Conservation (phyloP, 2,113 vertebrate species). For the Sitta europaea region DNA sequence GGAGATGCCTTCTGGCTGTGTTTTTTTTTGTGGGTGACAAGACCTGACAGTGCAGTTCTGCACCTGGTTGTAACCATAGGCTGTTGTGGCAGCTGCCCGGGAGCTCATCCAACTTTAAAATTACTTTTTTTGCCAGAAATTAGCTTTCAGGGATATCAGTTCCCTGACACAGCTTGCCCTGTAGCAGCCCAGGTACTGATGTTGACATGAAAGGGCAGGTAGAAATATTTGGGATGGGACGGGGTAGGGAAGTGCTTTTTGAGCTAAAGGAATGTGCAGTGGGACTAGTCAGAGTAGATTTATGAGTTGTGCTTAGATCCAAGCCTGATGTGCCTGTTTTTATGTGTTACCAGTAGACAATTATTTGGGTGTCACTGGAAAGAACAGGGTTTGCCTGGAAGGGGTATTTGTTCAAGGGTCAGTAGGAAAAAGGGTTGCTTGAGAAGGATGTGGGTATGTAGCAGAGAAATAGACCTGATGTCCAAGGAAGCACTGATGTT, state of each 20-base stretch:
- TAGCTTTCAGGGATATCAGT: neutral
- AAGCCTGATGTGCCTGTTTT: neutral
- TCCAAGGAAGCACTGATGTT: neutral
- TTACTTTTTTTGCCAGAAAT: neutral
- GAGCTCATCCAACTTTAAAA: neutral
- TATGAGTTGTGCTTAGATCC: neutral
- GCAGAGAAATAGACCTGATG: neutral
- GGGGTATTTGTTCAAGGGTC: neutral
- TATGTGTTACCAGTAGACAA: neutral
- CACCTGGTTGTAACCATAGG: constrained; percentile 31
- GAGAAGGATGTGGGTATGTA: neutral
- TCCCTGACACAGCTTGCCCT: neutral
- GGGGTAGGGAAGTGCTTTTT: neutral
- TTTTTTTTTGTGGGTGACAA: neutral
- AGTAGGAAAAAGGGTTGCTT: neutral
- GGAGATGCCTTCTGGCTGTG: neutral
- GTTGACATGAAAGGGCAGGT: neutral
- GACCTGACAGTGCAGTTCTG: neutral
- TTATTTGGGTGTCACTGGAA: neutral
- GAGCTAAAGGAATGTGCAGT: neutral
- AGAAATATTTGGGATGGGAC: neutral
- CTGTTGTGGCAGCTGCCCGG: constrained; percentile 8
- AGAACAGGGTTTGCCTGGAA: neutral
- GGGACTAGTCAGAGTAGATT: neutral
- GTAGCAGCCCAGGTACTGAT: neutral